Conservation (phyloP, 2,113 vertebrate genomes). For the Dasyurus viverrinus region DNA sequence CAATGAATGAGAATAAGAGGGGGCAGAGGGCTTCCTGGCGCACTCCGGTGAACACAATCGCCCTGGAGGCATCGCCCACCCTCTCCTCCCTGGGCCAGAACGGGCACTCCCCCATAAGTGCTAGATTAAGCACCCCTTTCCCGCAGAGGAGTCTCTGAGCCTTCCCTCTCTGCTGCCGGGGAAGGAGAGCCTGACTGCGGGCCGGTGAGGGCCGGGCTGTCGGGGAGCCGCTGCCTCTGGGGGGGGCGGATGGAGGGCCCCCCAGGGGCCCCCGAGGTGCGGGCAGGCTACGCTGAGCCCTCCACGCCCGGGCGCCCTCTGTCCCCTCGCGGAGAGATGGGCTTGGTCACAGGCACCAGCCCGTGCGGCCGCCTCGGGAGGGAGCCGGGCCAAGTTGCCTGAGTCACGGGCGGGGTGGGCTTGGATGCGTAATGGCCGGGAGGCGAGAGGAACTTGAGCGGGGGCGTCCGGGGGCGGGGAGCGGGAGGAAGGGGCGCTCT, state of each 20-base stretch:
- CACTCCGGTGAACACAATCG: neutral
- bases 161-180: neutral
- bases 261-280: too few species aligned
- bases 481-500: neutral
- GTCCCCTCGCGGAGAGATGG: neutral
- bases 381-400: neutral
- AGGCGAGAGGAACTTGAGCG: neutral
- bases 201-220: neutral
- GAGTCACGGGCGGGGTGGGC: neutral
- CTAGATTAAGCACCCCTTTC: neutral
- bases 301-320: neutral
- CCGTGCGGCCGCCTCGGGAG: neutral
- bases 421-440: neutral
- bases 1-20: too few species aligned
- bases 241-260: neutral
- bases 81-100: neutral
- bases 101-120: too few species aligned
- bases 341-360: neutral
- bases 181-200: neutral
- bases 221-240: neutral
- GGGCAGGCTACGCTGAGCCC: too few species aligned
- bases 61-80: neutral
- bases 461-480: too few species aligned
- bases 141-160: too few species aligned
- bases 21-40: neutral